Base-by-base conservation (phyloP, 2,113 vertebrate genomes). In the Eretmochelys imbricata region DNA sequence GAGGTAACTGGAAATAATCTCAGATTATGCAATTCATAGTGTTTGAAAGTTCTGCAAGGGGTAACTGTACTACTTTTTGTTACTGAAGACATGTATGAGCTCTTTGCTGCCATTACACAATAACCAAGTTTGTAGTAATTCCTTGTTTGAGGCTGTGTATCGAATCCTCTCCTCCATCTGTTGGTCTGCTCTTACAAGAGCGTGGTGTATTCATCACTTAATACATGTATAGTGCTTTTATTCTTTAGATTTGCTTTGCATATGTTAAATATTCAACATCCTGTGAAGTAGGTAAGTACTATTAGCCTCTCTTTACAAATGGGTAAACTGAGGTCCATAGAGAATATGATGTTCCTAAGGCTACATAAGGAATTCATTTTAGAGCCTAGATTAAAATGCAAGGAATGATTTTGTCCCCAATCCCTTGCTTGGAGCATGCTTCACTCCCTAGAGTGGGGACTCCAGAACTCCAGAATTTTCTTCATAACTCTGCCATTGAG, bases 351-450 rank as follows among this genome's bases (percentile, higher is more conserved):
- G 31, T 91, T 95, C 96, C 90, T 53, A 94, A 93, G 95, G 93
- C 91, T 95, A 49, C 84, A 59, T 51, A 82, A 82, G 38, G 78
- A 95, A 75, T 87, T 89, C 38, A 2, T 91, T 91, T 85, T 92
- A 93, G 94, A 93, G 79, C 81, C 82, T 93, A 31, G 75, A 93
- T 94, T 82, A 84, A 96, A 96, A 91, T 95, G 38, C 84, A 38
- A 72, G n/a, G 69, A 93, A 92, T 83, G 91, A 96, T 49, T 57
- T 57, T 4, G 49, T 81, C 94, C 27, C 27, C 59, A 62, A 14
- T 31, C 29, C 29, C 83, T 82, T 92, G 65, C 93, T 97, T 96
- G 96, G 93, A 81, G 72, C 65, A 25, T 93, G 38, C 29, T 0
- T 83, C 85, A 53, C 91, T 96, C 90, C 90, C 90, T 88, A 87